Evolutionary conservation across 2,797 vertebrate species (phyloP).

Genomic region (Sebastes glaucus): DNA sequence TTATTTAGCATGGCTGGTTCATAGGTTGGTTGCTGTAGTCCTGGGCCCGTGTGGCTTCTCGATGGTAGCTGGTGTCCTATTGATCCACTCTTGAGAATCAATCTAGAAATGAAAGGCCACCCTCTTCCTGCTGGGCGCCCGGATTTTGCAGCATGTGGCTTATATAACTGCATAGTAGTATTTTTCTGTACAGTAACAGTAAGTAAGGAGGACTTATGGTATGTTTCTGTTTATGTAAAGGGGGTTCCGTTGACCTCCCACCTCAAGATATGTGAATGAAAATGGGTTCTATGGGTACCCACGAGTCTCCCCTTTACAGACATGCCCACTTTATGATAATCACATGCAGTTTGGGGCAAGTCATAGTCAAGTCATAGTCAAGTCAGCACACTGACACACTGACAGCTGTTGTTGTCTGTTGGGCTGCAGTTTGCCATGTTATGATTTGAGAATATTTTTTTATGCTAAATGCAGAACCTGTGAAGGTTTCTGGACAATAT

Average conservation of each 20-base stretch:
- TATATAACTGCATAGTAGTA: neutral
- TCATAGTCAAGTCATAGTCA: too few species aligned
- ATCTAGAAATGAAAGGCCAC: slow-evolving; percentile 28
- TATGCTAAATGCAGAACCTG: too few species aligned
- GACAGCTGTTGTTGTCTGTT: too few species aligned
- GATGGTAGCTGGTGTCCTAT: slow-evolving; percentile 35
- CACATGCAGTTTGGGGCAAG: too few species aligned
- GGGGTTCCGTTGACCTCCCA: too few species aligned
- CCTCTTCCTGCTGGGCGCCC: slow-evolving; percentile 18
- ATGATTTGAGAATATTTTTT: too few species aligned
- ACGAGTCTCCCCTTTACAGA: too few species aligned
- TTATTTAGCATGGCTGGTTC: slow-evolving; percentile 49
- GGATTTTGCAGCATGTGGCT: neutral
- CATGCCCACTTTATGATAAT: too few species aligned
- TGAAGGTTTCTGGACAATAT: too few species aligned
- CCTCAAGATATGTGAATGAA: too few species aligned
- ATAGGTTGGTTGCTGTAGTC: slow-evolving; percentile 30
- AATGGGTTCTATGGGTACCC: too few species aligned
- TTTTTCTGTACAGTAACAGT: neutral
- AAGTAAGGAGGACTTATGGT: neutral
- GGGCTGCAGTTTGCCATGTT: accelerated
- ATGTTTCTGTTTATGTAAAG: neutral
- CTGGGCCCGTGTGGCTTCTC: slow-evolving; percentile 25
- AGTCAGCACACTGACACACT: too few species aligned
- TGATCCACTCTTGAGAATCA: slow-evolving; percentile 46